These are phyloP conservation scores for Patagioenas fasciata DNA, from an alignment of 2,113 vertebrate species.

Conservation along the genomic window DNA sequence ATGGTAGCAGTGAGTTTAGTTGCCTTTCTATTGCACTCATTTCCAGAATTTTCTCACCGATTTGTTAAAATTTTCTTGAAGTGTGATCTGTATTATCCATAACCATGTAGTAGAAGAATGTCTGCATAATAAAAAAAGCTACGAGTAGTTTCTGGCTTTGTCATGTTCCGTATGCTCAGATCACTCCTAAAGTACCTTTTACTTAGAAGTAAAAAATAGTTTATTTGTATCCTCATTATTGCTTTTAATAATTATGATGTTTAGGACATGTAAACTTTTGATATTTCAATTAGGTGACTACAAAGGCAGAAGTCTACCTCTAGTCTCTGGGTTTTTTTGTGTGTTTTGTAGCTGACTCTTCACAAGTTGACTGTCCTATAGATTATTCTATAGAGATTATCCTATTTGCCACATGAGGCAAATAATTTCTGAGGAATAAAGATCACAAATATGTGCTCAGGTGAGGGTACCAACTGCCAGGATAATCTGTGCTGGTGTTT, in stretches of 20 bases:
- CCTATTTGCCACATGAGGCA: neutral
- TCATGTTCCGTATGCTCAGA: neutral
- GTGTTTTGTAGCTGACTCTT: neutral
- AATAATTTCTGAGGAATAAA: neutral
- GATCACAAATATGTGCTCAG: neutral
- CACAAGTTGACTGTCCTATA: neutral
- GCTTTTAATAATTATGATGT: neutral
- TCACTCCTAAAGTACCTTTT: neutral
- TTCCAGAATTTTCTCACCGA: neutral
- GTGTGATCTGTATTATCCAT: neutral
- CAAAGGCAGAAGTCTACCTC: neutral
- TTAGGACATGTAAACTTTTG: neutral
- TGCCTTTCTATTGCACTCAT: neutral
- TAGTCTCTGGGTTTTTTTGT: neutral
- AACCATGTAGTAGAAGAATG: neutral
- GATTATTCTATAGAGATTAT: neutral
- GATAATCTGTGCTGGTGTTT: neutral
- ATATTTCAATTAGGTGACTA: neutral
- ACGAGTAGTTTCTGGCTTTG: neutral
- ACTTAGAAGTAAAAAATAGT: neutral
- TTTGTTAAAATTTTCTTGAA: constrained; percentile 11
- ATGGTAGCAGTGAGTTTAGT: neutral
- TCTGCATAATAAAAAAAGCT: neutral
- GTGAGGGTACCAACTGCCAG: neutral
- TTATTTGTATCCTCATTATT: neutral